Evolutionary conservation across 2,113 vertebrate genomes (phyloP), one percentile per base, ranked within the genome.

Genomic region (Burhinus bistriatus): DNA sequence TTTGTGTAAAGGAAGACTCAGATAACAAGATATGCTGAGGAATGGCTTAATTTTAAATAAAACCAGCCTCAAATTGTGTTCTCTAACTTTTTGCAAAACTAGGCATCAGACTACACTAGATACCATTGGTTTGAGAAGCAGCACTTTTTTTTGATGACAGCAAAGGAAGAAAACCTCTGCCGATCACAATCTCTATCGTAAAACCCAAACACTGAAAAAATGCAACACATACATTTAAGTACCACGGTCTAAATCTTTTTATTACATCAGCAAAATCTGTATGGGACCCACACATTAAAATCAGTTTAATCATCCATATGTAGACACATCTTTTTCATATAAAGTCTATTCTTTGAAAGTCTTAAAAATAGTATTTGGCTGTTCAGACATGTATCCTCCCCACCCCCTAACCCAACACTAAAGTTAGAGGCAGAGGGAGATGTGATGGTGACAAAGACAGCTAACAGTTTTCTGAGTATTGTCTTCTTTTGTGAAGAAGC

Each of bases 401-500:
- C 16, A 52, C 9, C 13, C 9, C 4, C 14, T 52, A 80, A 80
- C 4, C 22, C 36, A 77, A 40, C 16, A 34, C 15, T 85, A 44
- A 62, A 15, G 10, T 42, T 77, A 87, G 64, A 69, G 42, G 59
- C 22, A 81, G n/a, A 49, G 80, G 71, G 93, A 87, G 71, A 81
- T 54, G 72, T 49, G 58, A 52, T 59, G n/a, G 52, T 57, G 78
- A 89, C 64, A 86, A 86, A 96, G 73, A 69, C 42, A 82, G 40
- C 16, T 54, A 55, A 73, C 19, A 30, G 25, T 34, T 90, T 85
- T 72, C 59, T 71, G 58, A 87, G 47, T 81, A 45, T 92, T 88
- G 38, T 78, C 44, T 94, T 16, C 22, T 92, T 90, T 81, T 77
- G 47, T 83, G 77, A 96, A 91, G 68, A 92, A 91, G 80, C 83